These are phyloP conservation scores for Erpetoichthys calabaricus DNA, from an alignment of 2,797 vertebrate species.

Conservation along the genomic window DNA sequence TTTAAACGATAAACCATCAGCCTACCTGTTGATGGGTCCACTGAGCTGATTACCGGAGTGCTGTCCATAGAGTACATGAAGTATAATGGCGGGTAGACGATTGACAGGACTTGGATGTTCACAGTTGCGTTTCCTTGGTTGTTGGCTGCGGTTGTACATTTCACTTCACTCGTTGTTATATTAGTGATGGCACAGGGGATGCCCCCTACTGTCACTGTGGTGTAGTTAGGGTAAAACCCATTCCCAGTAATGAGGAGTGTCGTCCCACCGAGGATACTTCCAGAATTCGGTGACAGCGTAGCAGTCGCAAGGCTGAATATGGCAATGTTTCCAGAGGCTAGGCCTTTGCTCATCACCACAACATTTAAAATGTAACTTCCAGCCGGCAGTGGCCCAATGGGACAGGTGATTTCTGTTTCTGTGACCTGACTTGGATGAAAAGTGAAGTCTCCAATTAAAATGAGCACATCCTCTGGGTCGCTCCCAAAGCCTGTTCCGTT, in stretches of 20 bases:
- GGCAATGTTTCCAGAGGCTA: constrained; percentile 36
- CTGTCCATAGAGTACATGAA: constrained; percentile 49
- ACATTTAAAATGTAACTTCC: constrained; percentile 43
- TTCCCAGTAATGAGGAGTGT: constrained; percentile 51
- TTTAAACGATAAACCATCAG: no score
- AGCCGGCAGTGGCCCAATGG: constrained; percentile 38
- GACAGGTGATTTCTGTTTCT: constrained; percentile 31
- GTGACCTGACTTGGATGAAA: constrained; percentile 30
- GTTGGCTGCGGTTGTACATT: constrained; percentile 43
- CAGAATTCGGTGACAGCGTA: constrained; percentile 32
- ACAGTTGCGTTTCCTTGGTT: constrained; percentile 28
- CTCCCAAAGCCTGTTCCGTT: constrained; percentile 54
- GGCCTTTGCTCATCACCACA: constrained; percentile 50
- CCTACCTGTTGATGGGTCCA: constrained; percentile 52
- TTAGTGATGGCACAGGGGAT: constrained; percentile 37
- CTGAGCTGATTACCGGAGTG: constrained; percentile 45
- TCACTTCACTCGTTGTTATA: constrained; percentile 28
- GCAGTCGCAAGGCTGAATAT: constrained; percentile 44
- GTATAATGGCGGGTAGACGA: constrained; percentile 41
- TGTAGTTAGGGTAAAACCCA: constrained; percentile 55
- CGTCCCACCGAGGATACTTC: constrained; percentile 60
- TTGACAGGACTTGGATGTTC: constrained; percentile 34
- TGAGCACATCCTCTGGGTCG: constrained; percentile 24
- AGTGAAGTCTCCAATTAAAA: constrained; percentile 29
- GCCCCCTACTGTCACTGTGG: constrained; percentile 43